Conservation (phyloP, 2,888 invertebrate species). For the Xanthia togata region DNA sequence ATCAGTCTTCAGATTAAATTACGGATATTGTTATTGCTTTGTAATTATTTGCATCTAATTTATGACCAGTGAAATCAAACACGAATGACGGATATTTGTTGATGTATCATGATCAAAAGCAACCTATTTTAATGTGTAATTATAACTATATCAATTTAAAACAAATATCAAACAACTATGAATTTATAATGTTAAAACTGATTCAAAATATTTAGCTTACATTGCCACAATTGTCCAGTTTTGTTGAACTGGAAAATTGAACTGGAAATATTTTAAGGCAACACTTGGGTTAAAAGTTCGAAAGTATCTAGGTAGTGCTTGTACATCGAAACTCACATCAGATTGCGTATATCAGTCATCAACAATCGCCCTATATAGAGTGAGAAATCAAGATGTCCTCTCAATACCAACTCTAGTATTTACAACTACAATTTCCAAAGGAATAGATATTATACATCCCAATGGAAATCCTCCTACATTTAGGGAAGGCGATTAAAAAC, state of each 20-base stretch:
- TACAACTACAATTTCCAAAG: slow-evolving; percentile 24
- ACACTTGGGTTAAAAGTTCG: background rate
- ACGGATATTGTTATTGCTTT: slow-evolving; percentile 5
- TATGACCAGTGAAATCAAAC: background rate
- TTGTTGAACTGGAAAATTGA: accelerated
- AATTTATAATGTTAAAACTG: background rate
- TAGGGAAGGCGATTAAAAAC: background rate
- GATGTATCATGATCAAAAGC: slow-evolving; percentile 10
- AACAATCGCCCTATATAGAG: slow-evolving; percentile 3
- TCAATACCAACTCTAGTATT: slow-evolving; percentile 4
- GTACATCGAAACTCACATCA: background rate
- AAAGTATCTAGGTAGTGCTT: background rate
- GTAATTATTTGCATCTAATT: slow-evolving; percentile 23
- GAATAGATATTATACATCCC: background rate
- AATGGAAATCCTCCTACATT: background rate
- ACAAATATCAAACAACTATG: background rate
- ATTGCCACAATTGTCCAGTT: background rate
- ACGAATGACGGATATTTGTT: background rate
- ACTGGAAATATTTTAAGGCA: background rate
- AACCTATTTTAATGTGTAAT: background rate
- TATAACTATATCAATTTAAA: background rate
- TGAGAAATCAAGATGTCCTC: slow-evolving; percentile 27
- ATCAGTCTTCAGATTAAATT: slow-evolving; percentile 37
- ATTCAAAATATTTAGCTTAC: background rate
- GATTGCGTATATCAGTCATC: background rate